Evolutionary conservation across 1,140 invertebrate species (phyloP).

Genomic region (Dendroctonus ponderosae): DNA sequence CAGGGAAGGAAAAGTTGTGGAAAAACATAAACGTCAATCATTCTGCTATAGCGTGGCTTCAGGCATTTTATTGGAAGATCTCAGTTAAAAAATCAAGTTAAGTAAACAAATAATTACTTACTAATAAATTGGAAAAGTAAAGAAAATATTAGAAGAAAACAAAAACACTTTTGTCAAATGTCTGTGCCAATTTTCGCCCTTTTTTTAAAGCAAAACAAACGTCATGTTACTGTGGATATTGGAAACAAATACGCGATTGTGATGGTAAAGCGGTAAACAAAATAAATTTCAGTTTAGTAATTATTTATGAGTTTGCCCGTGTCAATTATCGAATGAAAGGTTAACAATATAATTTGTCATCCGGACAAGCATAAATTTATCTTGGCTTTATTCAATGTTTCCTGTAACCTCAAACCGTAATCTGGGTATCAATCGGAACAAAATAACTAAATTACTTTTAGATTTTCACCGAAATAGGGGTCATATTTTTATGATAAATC

Average conservation of each 20-base stretch:
- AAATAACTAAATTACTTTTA: conserved; percentile 35
- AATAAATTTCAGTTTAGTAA: conserved; percentile 26
- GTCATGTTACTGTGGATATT: neutral
- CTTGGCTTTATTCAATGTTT: conserved; percentile 24
- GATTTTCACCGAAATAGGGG: conserved; percentile 20
- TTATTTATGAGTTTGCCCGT: conserved; percentile 33
- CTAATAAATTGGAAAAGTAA: too few species aligned
- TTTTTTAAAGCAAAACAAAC: too few species aligned
- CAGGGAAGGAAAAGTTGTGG: conserved; percentile 5
- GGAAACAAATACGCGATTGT: conserved; percentile 19
- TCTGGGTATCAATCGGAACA: conserved; percentile 26
- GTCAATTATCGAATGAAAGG: conserved; percentile 33
- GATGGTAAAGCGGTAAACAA: conserved; percentile 18
- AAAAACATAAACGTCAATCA: conserved; percentile 29
- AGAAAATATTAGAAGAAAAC: too few species aligned
- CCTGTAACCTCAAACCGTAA: conserved; percentile 30
- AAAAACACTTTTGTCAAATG: too few species aligned
- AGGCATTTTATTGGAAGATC: too few species aligned
- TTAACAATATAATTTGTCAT: conserved; percentile 34
- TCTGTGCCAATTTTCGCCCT: too few species aligned
- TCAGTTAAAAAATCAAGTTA: too few species aligned
- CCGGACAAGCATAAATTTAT: conserved; percentile 22
- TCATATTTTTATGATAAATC: conserved; percentile 31
- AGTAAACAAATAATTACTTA: too few species aligned
- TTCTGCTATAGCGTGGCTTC: too few species aligned